Evolutionary conservation across 2,888 invertebrate species (phyloP).

Genomic region (Amorpha juglandis): DNA sequence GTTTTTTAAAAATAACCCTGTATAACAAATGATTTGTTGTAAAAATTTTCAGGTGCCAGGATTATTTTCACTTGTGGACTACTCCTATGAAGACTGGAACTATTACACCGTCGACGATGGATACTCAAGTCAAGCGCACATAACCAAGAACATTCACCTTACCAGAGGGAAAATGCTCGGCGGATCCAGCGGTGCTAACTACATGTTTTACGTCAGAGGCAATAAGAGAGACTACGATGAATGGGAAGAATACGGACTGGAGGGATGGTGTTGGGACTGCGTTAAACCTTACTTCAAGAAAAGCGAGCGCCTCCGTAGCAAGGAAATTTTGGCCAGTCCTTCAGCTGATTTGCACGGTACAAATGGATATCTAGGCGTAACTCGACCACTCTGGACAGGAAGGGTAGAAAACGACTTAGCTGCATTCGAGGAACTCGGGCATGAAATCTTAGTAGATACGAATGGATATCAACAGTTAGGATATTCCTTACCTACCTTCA

Average conservation of each 20-base stretch:
- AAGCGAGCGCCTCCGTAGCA: conserved; percentile 38
- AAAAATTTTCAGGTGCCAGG: conserved; percentile 45
- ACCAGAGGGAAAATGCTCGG: conserved; percentile 86
- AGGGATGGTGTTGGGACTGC: conserved; percentile 53
- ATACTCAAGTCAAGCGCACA: conserved; percentile 40
- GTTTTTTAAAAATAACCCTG: no score
- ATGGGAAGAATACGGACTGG: conserved; percentile 81
- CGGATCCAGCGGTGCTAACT: conserved; percentile 86
- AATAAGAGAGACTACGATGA: conserved; percentile 85
- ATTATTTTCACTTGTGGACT: conserved; percentile 36
- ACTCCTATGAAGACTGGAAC: conserved; percentile 85
- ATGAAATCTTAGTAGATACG: conserved; percentile 42
- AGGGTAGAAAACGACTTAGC: conserved; percentile 30
- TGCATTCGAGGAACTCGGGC: conserved; percentile 39
- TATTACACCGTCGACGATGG: conserved; percentile 54
- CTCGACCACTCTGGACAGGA: conserved; percentile 30
- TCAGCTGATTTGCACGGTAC: conserved; percentile 34
- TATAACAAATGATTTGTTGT: not conserved
- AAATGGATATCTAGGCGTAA: conserved; percentile 38
- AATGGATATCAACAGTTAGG: conserved; percentile 59
- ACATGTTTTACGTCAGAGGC: conserved; percentile 86
- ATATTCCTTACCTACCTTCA: conserved; percentile 48
- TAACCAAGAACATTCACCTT: conserved; percentile 47
- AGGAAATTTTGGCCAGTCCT: conserved; percentile 25
- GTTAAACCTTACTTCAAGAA: conserved; percentile 50